A percentile compares a stretch with the other conserved stretches of the same genome.
These are phyloP conservation scores for Prolemur simus DNA, from an alignment of 2,113 vertebrate species.

Conservation along the genomic window DNA sequence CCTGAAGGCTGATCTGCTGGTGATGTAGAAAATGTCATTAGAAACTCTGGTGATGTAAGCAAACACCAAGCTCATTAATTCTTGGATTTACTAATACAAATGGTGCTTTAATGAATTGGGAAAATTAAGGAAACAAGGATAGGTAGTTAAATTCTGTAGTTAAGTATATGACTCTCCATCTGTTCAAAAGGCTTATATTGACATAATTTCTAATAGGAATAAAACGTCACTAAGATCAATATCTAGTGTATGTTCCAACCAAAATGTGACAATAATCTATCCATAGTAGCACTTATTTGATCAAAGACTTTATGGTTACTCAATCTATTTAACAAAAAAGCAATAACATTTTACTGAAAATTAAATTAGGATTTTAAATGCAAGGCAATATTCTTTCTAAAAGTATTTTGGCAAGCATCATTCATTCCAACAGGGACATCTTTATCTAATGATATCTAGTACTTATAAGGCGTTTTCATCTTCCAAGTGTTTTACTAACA, in stretches of 20 bases:
- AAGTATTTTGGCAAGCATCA: slow-evolving; percentile 58
- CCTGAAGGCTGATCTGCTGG: neutral
- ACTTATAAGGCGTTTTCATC: slow-evolving; percentile 22
- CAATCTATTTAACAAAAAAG: slow-evolving; percentile 53
- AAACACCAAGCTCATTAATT: slow-evolving; percentile 27
- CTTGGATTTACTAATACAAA: slow-evolving; percentile 51
- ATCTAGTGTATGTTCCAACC: slow-evolving; percentile 18
- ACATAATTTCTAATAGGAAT: slow-evolving; percentile 44
- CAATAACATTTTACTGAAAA: slow-evolving; percentile 57
- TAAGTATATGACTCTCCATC: slow-evolving; percentile 43
- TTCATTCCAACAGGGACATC: slow-evolving; percentile 29
- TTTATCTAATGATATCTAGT: slow-evolving; percentile 49
- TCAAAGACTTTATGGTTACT: slow-evolving; percentile 50
- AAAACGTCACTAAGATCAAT: slow-evolving; percentile 63
- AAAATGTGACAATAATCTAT: slow-evolving; percentile 49
- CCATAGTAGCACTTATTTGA: slow-evolving; percentile 48
- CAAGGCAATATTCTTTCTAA: slow-evolving; percentile 3
- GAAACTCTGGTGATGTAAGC: neutral
- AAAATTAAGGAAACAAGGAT: slow-evolving; percentile 48
- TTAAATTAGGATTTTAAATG: slow-evolving; percentile 58
- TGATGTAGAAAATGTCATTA: neutral
- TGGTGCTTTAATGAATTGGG: slow-evolving; percentile 33
- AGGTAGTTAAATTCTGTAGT: slow-evolving; percentile 55
- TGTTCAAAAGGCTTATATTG: slow-evolving; percentile 41
- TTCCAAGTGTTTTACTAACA: slow-evolving; percentile 55